Base-by-base conservation (phyloP, 2,888 invertebrate genomes). In the Danaus chrysippus region DNA sequence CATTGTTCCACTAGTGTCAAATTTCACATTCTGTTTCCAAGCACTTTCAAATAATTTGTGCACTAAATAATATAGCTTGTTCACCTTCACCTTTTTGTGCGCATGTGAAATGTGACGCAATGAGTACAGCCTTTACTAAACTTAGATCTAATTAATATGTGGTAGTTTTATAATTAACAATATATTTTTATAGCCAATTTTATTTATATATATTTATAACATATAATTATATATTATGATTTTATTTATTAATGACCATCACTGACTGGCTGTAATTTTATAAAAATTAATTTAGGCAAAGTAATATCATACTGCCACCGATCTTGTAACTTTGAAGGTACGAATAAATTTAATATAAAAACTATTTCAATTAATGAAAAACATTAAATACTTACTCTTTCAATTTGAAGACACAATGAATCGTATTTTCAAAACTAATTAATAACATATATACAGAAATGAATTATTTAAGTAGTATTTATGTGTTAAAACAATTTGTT, bases 41-140 rank as follows among this genome's bases (percentile, higher is more conserved):
- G 17, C 17, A 49, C 66, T 66, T 66, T 66, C 66, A 64, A 66
- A 66, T 66, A 60, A 62, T 63, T 66, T 63, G 65, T 62, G 58
- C 62, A 62, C 59, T 62, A 57, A 56, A 56, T 63, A 55, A 54
- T 57, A 58, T 62, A 62, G 58, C 61, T 63, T 54, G 63, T 8
- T 59, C 62, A 55, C 66, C 66, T 64, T 66, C 66, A 66, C 62
- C 64, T 62, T 59, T 64, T 64, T 62, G 42, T 53, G 55, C 34
- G 23, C 54, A 56, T 23, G 55, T 46, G 34, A 54, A 54, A 56
- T 52, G 42, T 64, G 61, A 62, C 59, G 62, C 66, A 64, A 64
- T 52, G 41, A 17, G 56, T 53, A 42, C 43, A 44, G 17, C 19
- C 56, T 54, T 41, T 34, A 46, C 34, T 49, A 13, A 15, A 34